Percentiles rank a stretch among this genome's conserved stretches.
phyloP scores from a whole-genome alignment of 2,113 vertebrate species.

The Chinchilla lanigera region DNA sequence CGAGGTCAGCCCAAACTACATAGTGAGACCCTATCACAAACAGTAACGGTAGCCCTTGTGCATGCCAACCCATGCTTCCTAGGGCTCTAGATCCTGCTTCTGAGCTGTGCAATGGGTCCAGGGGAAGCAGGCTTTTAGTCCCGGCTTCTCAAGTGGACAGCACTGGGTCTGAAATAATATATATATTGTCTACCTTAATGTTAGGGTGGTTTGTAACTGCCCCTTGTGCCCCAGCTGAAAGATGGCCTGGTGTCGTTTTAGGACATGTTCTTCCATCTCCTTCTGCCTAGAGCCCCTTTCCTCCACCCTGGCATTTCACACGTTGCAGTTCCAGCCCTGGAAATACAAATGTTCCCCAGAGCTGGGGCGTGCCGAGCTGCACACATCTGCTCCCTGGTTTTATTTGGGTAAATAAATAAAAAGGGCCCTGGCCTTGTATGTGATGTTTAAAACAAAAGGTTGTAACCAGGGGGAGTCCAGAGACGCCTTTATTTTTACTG shows the following conservation, averaged over 20 bases:
- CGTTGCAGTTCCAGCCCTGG: neutral
- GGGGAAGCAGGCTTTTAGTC: neutral
- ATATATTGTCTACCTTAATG: neutral
- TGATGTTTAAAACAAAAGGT: neutral
- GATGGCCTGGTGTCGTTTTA: neutral
- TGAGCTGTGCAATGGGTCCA: neutral
- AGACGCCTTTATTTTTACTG: neutral
- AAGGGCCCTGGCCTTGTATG: neutral
- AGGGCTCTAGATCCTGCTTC: neutral
- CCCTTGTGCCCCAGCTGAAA: neutral
- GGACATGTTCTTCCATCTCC: neutral
- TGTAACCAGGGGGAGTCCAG: neutral
- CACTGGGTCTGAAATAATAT: neutral
- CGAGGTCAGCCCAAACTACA: neutral
- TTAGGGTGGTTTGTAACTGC: neutral
- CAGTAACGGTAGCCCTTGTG: neutral
- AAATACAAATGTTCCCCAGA: neutral
- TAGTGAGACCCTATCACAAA: neutral
- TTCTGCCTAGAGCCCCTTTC: neutral
- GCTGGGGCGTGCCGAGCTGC: neutral
- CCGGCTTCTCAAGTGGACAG: neutral
- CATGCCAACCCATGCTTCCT: accelerated
- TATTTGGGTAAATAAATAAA: neutral
- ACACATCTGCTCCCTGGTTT: neutral
- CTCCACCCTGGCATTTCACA: neutral